These are phyloP conservation scores for Nibea coibor DNA, from an alignment of 2,113 vertebrate genomes.

Conservation along the genomic window DNA sequence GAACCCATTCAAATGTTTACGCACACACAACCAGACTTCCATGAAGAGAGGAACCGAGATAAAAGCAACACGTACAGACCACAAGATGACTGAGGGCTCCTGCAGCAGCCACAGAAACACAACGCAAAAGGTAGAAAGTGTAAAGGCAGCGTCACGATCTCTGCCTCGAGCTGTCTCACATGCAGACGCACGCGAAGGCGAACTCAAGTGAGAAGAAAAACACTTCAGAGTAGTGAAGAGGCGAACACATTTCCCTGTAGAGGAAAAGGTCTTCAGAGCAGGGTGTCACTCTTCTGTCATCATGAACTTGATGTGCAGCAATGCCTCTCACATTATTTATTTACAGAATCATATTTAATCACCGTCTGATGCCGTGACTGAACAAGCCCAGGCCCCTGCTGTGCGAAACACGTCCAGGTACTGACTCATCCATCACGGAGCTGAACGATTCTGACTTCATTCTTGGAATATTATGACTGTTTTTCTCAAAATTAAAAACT, in stretches of 20 bases:
- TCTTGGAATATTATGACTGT: not conserved
- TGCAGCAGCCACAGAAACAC: constrained; percentile 34
- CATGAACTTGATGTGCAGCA: too few relatives aligned
- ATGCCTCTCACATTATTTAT: constrained; percentile 2
- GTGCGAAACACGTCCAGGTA: not conserved
- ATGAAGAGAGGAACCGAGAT: constrained; percentile 75
- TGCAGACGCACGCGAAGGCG: not conserved
- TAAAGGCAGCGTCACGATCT: constrained; percentile 7
- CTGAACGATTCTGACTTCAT: not conserved
- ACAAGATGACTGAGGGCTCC: constrained; percentile 58
- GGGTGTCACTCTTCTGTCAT: not conserved
- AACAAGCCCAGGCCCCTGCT: not conserved
- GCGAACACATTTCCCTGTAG: too few relatives aligned
- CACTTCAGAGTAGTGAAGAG: too few relatives aligned
- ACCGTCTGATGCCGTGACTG: not conserved
- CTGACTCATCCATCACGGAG: not conserved
- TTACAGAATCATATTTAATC: not conserved
- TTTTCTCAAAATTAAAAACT: too few relatives aligned
- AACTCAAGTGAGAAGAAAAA: not conserved
- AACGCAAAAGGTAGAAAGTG: constrained; percentile 25
- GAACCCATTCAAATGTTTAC: constrained; percentile 69
- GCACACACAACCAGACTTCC: constrained; percentile 68
- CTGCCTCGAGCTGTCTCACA: not conserved
- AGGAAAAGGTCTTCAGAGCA: not conserved
- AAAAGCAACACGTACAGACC: constrained; percentile 65